These are phyloP conservation scores for Lithosia quadra DNA, from an alignment of 2,888 invertebrate genomes.

Conservation along the genomic window DNA sequence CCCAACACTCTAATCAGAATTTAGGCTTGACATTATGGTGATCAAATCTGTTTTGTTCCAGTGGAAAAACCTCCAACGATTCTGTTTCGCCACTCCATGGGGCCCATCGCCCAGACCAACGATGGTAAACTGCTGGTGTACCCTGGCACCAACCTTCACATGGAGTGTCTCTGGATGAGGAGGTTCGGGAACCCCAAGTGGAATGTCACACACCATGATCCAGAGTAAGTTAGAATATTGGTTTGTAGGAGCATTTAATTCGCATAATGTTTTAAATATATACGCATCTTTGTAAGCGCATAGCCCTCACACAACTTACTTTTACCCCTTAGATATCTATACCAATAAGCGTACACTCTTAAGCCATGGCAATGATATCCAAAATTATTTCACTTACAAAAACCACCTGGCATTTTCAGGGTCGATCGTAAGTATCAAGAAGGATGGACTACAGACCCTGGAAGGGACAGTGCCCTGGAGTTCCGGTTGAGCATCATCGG, in stretches of 20 bases:
- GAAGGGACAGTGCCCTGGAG: constrained; percentile 92
- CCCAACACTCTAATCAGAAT: no score
- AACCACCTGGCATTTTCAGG: constrained; percentile 40
- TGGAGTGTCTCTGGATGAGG: constrained; percentile 96
- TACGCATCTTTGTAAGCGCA: no score
- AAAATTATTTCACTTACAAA: no score
- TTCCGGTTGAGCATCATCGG: constrained; percentile 93
- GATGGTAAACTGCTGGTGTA: constrained; percentile 95
- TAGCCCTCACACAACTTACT: no score
- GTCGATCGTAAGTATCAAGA: constrained; percentile 85
- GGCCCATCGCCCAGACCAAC: constrained; percentile 95
- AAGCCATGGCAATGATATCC: no score
- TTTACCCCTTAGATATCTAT: no score
- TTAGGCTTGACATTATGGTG: no score
- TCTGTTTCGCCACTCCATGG: constrained; percentile 92
- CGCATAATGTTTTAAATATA: no score
- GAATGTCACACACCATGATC: constrained; percentile 90
- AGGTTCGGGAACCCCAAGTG: constrained; percentile 95
- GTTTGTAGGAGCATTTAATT: neutral
- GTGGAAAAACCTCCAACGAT: constrained; percentile 96
- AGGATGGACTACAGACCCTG: constrained; percentile 94
- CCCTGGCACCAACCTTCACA: constrained; percentile 94
- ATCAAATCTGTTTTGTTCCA: constrained; percentile 59
- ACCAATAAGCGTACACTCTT: no score
- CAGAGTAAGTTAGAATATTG: constrained; percentile 74